Conservation (phyloP, 23 tunicate genomes). For the Trididemnum miniatum region DNA sequence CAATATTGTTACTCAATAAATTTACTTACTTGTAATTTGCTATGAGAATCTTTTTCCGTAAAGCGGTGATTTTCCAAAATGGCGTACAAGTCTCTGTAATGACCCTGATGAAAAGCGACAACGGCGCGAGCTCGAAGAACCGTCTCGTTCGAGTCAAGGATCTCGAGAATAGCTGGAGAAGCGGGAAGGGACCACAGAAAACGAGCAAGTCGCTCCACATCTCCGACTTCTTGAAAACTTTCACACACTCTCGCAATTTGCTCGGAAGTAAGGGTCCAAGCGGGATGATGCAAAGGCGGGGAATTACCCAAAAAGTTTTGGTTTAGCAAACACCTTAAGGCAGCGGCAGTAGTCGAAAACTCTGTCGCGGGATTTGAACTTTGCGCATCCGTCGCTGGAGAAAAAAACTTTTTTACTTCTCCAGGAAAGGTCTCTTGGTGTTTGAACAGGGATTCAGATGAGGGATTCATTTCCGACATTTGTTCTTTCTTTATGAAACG, state of each 20-base stretch:
- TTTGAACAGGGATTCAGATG: neutral
- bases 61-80: conserved; percentile 86
- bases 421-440: neutral
- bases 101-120: conserved; percentile 93
- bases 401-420: neutral
- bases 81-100: conserved; percentile 78
- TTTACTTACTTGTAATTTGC: conserved; percentile 57
- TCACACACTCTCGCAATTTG: conserved; percentile 92
- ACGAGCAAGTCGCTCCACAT: conserved; percentile 85
- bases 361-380: conserved; percentile 42
- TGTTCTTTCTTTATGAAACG: too few species aligned
- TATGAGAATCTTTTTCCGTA: conserved; percentile 59
- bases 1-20: too few species aligned
- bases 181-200: conserved; percentile 98
- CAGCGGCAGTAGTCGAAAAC: conserved; percentile 42
- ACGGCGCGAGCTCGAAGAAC: conserved; percentile 82
- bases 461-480: neutral
- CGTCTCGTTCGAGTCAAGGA: conserved; percentile 76
- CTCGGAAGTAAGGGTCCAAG: conserved; percentile 45
- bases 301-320: conserved; percentile 34
- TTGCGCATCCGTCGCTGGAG: neutral
- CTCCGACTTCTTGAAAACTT: conserved; percentile 81
- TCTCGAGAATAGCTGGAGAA: conserved; percentile 67
- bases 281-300: conserved; percentile 53
- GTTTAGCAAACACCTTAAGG: conserved; percentile 29